These are phyloP conservation scores for Aphelocoma coerulescens DNA, from an alignment of 2,113 vertebrate genomes.

Conservation along the genomic window DNA sequence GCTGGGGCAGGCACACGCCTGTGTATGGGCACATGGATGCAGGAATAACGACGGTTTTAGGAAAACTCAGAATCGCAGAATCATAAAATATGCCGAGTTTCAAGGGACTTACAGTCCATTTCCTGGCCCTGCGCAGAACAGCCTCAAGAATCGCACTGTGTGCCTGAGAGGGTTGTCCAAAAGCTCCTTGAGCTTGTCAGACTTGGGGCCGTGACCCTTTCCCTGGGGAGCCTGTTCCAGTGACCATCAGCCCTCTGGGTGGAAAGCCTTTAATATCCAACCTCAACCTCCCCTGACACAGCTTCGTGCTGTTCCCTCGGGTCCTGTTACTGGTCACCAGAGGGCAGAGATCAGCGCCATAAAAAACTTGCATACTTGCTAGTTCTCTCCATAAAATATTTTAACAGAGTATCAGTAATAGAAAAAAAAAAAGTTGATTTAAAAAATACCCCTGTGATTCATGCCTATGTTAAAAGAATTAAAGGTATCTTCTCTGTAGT, in stretches of 20 bases:
- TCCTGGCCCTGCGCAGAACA: neutral
- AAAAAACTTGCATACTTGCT: rapidly evolving
- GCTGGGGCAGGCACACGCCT: rapidly evolving
- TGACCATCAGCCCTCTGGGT: neutral
- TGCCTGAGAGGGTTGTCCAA: neutral
- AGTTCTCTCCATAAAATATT: neutral
- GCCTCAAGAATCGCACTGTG: neutral
- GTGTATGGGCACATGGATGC: rapidly evolving
- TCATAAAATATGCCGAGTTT: neutral
- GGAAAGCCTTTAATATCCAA: neutral
- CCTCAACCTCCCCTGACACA: neutral
- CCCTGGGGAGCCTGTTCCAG: neutral
- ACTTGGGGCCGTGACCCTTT: neutral
- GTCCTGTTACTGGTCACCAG: neutral
- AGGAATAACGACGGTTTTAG: neutral
- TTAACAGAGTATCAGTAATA: neutral
- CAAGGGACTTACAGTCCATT: rapidly evolving
- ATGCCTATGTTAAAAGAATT: neutral
- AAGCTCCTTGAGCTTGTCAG: neutral
- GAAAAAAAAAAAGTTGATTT: too few relatives aligned
- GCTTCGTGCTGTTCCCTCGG: neutral
- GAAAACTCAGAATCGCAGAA: too few relatives aligned
- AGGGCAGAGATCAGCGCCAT: neutral
- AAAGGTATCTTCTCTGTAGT: neutral
- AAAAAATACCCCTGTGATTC: rapidly evolving